Conservation (phyloP, 2,113 vertebrate species). For the Vombatus ursinus region DNA sequence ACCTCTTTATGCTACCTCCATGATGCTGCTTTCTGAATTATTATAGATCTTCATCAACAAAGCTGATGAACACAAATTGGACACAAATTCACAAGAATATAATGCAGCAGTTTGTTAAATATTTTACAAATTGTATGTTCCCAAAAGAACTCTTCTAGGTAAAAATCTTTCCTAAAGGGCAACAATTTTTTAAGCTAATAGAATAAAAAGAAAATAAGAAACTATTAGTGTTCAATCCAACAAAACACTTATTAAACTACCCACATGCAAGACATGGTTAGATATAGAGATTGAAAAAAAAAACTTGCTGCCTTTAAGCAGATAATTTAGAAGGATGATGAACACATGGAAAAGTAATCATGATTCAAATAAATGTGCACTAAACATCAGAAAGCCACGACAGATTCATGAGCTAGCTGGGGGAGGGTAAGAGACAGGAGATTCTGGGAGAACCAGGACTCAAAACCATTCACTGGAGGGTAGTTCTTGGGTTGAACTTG, state of each 20-base stretch:
- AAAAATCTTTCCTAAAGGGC: neutral
- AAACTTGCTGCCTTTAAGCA: neutral
- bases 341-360: neutral
- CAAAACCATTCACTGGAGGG: neutral
- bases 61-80: too few species aligned
- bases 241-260: neutral
- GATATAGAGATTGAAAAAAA: neutral
- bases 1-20: neutral
- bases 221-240: neutral
- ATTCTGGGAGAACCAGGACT: neutral
- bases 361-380: neutral
- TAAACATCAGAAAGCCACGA: neutral
- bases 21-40: neutral
- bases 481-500: neutral
- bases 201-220: neutral
- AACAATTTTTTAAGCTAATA: neutral
- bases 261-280: neutral
- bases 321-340: neutral
- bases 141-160: neutral
- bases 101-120: neutral
- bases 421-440: neutral
- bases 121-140: neutral
- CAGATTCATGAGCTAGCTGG: neutral
- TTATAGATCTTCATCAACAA: neutral
- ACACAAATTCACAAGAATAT: neutral